A percentile compares a stretch with the other conserved stretches of the same genome.
These are phyloP conservation scores for Aldrovandia affinis DNA, from an alignment of 2,797 vertebrate genomes.

Conservation along the genomic window DNA sequence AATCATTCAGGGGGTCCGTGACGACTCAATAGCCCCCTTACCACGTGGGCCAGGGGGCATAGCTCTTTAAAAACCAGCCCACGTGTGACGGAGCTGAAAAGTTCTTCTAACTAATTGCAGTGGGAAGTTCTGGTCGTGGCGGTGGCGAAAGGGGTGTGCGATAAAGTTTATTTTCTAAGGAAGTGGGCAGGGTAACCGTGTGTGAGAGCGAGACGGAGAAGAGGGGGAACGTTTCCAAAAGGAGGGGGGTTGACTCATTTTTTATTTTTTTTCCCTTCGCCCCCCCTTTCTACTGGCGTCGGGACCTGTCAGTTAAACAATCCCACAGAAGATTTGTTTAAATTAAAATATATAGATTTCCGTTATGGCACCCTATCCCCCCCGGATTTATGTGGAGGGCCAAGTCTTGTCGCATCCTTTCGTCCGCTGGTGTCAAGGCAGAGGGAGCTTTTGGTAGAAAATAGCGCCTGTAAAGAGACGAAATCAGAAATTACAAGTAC, in stretches of 20 bases:
- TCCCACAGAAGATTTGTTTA: constrained; percentile 64
- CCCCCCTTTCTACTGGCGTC: constrained; percentile 41
- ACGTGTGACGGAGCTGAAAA: constrained; percentile 81
- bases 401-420: constrained; percentile 68
- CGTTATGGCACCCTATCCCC: constrained; percentile 48
- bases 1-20: constrained; percentile 84
- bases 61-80: constrained; percentile 84
- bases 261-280: constrained; percentile 56
- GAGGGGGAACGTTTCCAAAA: constrained; percentile 66
- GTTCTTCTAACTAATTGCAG: constrained; percentile 86
- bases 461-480: background rate
- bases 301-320: constrained; percentile 64
- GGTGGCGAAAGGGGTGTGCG: constrained; percentile 66
- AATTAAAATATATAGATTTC: constrained; percentile 65
- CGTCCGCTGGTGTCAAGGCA: constrained; percentile 59
- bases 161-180: constrained; percentile 76
- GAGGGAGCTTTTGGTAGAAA: constrained; percentile 57
- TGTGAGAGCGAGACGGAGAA: constrained; percentile 73
- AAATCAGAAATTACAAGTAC: background rate
- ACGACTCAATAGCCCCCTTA: constrained; percentile 83
- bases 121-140: constrained; percentile 74
- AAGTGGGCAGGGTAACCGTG: constrained; percentile 77
- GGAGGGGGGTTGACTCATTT: constrained; percentile 62
- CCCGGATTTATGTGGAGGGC: constrained; percentile 47
- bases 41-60: constrained; percentile 76